These are phyloP conservation scores for Nothoprocta perdicaria DNA, from an alignment of 2,113 vertebrate species.

Conservation along the genomic window DNA sequence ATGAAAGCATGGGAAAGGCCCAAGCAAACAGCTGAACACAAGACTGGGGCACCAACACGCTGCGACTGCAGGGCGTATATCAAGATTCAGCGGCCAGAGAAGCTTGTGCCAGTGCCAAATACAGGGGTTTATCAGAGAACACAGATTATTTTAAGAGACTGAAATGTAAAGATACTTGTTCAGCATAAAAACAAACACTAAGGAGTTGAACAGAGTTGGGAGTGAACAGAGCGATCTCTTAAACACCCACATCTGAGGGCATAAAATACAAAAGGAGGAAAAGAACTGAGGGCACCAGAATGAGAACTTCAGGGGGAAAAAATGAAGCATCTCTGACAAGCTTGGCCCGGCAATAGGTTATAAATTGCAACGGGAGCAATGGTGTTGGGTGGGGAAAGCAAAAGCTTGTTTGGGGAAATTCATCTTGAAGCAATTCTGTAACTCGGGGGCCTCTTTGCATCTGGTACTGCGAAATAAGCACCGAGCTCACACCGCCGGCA, in stretches of 20 bases:
- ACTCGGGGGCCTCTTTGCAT: slow-evolving; percentile 28
- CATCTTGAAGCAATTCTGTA: slow-evolving; percentile 52
- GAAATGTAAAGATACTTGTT: background rate
- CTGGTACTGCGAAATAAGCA: background rate
- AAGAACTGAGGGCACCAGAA: background rate
- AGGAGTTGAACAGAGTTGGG: background rate
- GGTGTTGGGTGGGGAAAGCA: slow-evolving; percentile 53
- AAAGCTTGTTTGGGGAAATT: slow-evolving; percentile 46
- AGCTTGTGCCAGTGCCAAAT: background rate
- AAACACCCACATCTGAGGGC: background rate
- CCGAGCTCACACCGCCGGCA: background rate
- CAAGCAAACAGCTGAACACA: background rate
- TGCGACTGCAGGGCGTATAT: background rate
- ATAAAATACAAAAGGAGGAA: background rate
- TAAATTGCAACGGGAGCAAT: slow-evolving; percentile 65
- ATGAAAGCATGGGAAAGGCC: background rate
- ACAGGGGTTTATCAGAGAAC: background rate
- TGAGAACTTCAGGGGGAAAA: slow-evolving; percentile 34
- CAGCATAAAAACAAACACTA: background rate
- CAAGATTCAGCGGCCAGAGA: background rate
- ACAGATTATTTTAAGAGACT: background rate
- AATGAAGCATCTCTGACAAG: slow-evolving; percentile 54
- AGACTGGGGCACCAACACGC: background rate
- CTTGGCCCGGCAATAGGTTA: slow-evolving; percentile 44
- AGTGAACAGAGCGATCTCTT: background rate